Base-by-base conservation (phyloP, 35 echinoderm and acorn worm genomes). In the Diadema setosum region DNA sequence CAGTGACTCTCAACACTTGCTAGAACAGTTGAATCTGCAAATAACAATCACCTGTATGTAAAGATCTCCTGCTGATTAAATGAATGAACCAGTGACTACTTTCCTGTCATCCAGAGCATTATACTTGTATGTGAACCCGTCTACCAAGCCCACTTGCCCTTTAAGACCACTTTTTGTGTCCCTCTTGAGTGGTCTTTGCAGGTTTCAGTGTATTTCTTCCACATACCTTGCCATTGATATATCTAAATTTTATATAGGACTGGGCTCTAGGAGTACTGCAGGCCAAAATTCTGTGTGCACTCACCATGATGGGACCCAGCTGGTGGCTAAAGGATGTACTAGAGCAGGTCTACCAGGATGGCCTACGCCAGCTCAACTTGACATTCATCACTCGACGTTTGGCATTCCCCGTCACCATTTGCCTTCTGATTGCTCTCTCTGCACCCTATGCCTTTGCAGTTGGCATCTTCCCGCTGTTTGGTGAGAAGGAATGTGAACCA, bases 231-330 rank as follows among this genome's bases (percentile, higher is more conserved):
- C 31, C 11, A 63, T 63, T 8, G n/a, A 26, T 30, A 5, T 21
- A 24, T 20, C 8, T 61, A 20, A 1, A 18, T 65, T 15, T 29
- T 26, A 33, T 67, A 3, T 39, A 99, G 96, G 96, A 99, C 49
- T 99, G 96, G 96, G 96, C 96, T 70, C 73, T 99, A 4, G 96
- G 96, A 6, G 96, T 99, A 16, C 78, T 99, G 29, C 96, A 99
- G 64, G 94, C 96, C 40, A 99, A 99, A 58, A 99, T 99, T 31
- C 46, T 99, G 30, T 94, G 96, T 94, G 96, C 96, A 30, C 82
- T 99, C n/a, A 99, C 96, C 56, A 99, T 99, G 96, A 99, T 99
- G 96, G 96, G 96, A 20, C 96, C 96, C 8, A 99, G 82, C 89
- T 99, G 93, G 96, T 99, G 96, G 96, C 87, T 99, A 12, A 94